A percentile compares a stretch with the other conserved stretches of the same genome.
These are phyloP conservation scores for Cryptocephalus primarius DNA, from an alignment of 2,888 invertebrate species.

Conservation along the genomic window DNA sequence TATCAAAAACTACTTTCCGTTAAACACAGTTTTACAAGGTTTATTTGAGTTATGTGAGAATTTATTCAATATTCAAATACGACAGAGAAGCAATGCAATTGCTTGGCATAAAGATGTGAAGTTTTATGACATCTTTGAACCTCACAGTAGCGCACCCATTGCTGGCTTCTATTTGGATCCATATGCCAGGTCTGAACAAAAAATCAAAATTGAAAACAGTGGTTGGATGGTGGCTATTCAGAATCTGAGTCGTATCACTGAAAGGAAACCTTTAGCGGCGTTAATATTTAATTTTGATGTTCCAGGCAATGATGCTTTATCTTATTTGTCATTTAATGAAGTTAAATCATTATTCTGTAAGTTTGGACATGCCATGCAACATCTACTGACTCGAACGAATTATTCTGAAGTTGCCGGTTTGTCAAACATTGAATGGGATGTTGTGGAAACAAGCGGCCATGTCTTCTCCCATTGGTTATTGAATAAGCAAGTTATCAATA, in stretches of 20 bases:
- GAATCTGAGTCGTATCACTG: constrained; percentile 53
- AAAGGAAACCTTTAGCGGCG: constrained; percentile 63
- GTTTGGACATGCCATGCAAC: constrained; percentile 82
- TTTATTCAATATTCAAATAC: constrained; percentile 68
- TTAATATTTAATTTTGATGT: constrained; percentile 75
- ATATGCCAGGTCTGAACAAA: constrained; percentile 56
- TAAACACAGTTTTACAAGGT: constrained; percentile 67
- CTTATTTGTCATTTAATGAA: constrained; percentile 65
- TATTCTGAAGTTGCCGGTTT: constrained; percentile 78
- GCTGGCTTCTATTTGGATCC: constrained; percentile 84
- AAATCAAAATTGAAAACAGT: constrained; percentile 47
- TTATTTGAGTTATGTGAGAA: constrained; percentile 64
- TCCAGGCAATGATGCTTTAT: constrained; percentile 50
- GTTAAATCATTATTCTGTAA: constrained; percentile 67
- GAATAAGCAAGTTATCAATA: constrained; percentile 34
- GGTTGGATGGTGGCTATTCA: constrained; percentile 74
- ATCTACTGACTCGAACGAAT: constrained; percentile 69
- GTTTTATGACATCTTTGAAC: constrained; percentile 70
- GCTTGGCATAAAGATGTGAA: constrained; percentile 82
- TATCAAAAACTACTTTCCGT: constrained; percentile 71
- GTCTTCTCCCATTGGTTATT: constrained; percentile 76
- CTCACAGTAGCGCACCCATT: constrained; percentile 49
- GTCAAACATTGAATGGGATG: constrained; percentile 89
- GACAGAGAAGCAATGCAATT: constrained; percentile 52
- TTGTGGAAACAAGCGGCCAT: constrained; percentile 70